phyloP scores from a whole-genome alignment of 1,140 invertebrate genomes.

The Drosophila athabasca region DNA sequence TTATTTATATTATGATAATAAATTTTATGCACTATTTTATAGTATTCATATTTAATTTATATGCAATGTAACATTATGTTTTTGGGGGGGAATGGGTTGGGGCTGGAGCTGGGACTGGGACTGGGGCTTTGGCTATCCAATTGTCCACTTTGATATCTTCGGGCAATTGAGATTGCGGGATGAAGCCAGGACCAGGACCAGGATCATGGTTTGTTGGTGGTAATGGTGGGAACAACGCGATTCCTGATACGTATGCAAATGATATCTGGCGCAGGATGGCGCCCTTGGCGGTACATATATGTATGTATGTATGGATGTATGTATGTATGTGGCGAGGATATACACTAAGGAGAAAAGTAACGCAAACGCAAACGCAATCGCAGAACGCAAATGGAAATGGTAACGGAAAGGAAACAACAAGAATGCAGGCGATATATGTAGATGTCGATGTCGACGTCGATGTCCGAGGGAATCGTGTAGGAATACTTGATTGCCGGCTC shows the following conservation, averaged over 20 bases:
- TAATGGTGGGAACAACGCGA: slow-evolving; percentile 56
- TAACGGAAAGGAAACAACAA: slow-evolving; percentile 57
- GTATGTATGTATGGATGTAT: slow-evolving; percentile 15
- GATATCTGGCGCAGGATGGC: slow-evolving; percentile 56
- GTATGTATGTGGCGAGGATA: slow-evolving; percentile 12
- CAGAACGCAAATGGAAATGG: slow-evolving; percentile 9
- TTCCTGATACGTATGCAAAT: slow-evolving; percentile 78
- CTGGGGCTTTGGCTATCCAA: slow-evolving; percentile 16
- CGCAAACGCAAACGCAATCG: no score
- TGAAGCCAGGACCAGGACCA: not conserved
- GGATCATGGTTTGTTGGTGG: not conserved
- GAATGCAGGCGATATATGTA: slow-evolving; percentile 27
- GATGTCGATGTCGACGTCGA: slow-evolving; percentile 49
- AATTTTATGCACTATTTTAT: slow-evolving; percentile 79
- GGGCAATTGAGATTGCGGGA: slow-evolving; percentile 9
- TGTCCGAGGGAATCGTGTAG: slow-evolving; percentile 63
- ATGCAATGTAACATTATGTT: slow-evolving; percentile 79
- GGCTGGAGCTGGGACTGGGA: not conserved
- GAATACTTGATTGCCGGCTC: slow-evolving; percentile 79
- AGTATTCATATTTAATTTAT: slow-evolving; percentile 78
- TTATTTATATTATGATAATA: slow-evolving; percentile 76
- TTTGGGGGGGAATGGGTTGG: slow-evolving; percentile 5
- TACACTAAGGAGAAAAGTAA: slow-evolving; percentile 22
- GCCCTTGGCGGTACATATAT: slow-evolving; percentile 47
- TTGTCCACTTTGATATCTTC: slow-evolving; percentile 46